Base-by-base conservation (phyloP, 2,113 vertebrate genomes). In the Jacana jacana region DNA sequence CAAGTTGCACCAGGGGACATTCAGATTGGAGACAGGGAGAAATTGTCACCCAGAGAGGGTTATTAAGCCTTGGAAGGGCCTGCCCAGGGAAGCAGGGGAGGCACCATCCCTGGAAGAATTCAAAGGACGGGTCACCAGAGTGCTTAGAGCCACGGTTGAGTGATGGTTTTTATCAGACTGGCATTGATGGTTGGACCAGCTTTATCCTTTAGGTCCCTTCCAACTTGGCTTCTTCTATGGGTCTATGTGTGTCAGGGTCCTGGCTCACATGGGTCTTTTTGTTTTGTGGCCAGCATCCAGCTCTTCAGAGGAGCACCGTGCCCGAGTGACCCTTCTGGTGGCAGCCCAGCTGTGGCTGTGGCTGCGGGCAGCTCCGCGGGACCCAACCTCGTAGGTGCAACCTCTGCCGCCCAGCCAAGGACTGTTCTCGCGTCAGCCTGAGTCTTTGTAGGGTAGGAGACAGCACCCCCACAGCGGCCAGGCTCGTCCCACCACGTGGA, bases 321-420 rank as follows among this genome's bases (percentile, higher is more conserved):
- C 93, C 35, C 97, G 24, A 95, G 96, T 49, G 1, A 66, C 97
- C 58, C 95, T 97, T 12, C 91, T 98, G 87, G 22, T 97, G 69
- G 20, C 27, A 33, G 94, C 93, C 66, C 98, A 98, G 97, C 94
- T 98, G 71, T 97, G 97, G 58, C 73, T 98, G 66, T 98, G 98
- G 97, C 97, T 91, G 91, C 85, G 70, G 13, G n/a, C 95, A 13
- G 97, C 96, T 76, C 96, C 68, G 70, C 68, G 71, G 95, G 96
- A 86, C 94, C 85, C 11, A n/a, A 97, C 97, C 94, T 98, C 94
- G 77, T 98, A 98, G 97, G 89, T 13, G 54, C 19, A 40, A 40
- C 92, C 96, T 78, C 90, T 1, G 20, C 95, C 63, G 39, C 93
- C 91, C 92, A 39, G 72, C 83, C 92, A 97, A 96, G 94, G 92